These are phyloP conservation scores for Plestiodon gilberti DNA, from an alignment of 2,113 vertebrate species.

Conservation along the genomic window DNA sequence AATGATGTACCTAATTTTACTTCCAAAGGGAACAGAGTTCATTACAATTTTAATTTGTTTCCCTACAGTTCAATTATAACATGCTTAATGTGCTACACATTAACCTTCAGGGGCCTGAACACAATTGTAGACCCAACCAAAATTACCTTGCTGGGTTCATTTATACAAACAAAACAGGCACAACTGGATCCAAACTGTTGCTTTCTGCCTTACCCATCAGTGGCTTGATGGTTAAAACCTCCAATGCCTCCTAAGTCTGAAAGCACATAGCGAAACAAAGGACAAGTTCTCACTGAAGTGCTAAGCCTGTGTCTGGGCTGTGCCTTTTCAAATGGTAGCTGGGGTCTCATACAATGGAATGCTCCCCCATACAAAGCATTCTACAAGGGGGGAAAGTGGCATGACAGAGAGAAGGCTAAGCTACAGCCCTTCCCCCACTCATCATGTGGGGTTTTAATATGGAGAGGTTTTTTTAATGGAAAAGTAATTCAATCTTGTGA, in stretches of 20 bases:
- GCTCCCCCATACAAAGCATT: not conserved
- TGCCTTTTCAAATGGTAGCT: not conserved
- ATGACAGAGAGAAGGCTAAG: too few species aligned
- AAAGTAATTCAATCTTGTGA: not conserved
- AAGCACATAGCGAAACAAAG: not conserved
- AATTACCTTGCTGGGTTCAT: conserved; percentile 16
- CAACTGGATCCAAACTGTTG: conserved; percentile 12
- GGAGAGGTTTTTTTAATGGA: not conserved
- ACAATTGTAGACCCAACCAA: conserved; percentile 37
- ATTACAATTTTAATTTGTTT: conserved; percentile 79
- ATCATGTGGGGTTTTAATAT: too few species aligned
- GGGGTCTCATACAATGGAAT: not conserved
- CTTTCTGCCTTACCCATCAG: conserved; percentile 9
- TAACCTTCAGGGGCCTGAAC: conserved; percentile 59
- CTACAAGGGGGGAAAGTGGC: not conserved
- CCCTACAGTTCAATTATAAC: conserved; percentile 74
- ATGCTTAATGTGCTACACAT: conserved; percentile 60
- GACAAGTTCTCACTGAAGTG: not conserved
- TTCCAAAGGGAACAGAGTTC: conserved; percentile 72
- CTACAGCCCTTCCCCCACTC: not conserved
- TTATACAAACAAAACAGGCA: not conserved
- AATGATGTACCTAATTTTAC: conserved; percentile 66
- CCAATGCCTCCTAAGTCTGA: not conserved
- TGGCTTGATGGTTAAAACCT: not conserved
- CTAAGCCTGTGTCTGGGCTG: not conserved